Base-by-base conservation (phyloP, 2,797 vertebrate genomes). In the Microhierax caerulescens region DNA sequence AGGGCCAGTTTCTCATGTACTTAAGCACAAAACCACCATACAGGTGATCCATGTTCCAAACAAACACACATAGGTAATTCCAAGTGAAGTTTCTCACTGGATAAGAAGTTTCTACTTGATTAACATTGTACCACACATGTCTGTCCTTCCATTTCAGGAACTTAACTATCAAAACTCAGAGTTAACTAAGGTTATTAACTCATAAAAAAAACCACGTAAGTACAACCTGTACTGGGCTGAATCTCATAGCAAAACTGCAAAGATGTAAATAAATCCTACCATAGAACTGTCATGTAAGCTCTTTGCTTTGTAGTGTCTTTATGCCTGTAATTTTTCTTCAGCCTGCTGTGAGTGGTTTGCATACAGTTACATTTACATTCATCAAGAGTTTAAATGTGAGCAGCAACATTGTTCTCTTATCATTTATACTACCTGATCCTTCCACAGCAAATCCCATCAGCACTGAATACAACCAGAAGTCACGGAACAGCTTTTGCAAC, bases 391-490 rank as follows among this genome's bases (percentile, higher is more conserved):
- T 24, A 30, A 36, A 61, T 37, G 39, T 10, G n/a, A 91, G 50
- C 43, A 86, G 56, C 51, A 59, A 13, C 9, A 22, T 3, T 34
- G 3, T 10, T 10, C 14, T 56, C 20, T 53, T 5, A 37, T 54
- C 30, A 47, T 37, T 48, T 7, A 60, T 21, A 48, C 87, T 98
- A 99, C 99, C 99, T 98, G 99, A 99, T 48, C 99, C 99, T 92
- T 99, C 99, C 91, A 99, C 99, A 5, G 99, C 99, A 56, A 99
- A 99, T 16, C 99, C 99, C 99, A 99, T 99, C 83, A 99, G 98
- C 13, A 99, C 99, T 0, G 99, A 99, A 96, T 99, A 99, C 39
- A 99, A 98, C 99, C 99, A 99, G 97, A 99, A 99, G 96, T 99
- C 99, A 9, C 99, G 98, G 98, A 99, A 99, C 92, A 99, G 99